Percentiles rank a stretch among this genome's conserved stretches.
phyloP scores from a whole-genome alignment of 2,888 invertebrate genomes.

The Trachelus stipa region DNA sequence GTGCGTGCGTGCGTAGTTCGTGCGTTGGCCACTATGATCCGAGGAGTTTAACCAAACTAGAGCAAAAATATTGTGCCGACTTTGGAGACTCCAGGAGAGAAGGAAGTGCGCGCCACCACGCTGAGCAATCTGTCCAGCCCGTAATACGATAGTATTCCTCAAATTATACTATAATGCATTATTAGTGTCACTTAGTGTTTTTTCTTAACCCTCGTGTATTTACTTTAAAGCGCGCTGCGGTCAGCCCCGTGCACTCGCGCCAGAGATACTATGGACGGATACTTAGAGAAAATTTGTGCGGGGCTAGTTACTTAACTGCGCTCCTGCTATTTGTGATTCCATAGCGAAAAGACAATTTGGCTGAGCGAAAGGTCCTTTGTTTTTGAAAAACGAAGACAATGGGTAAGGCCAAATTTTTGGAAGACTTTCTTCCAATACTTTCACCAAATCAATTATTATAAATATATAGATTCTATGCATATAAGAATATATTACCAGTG shows the following conservation, averaged over 20 bases:
- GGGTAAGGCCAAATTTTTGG: neutral
- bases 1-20: constrained; percentile 5
- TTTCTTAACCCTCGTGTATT: constrained; percentile 37
- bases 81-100: neutral
- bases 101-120: constrained; percentile 31
- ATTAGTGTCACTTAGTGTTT: constrained; percentile 60
- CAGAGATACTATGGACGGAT: neutral
- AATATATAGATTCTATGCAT: neutral
- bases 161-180: constrained; percentile 50
- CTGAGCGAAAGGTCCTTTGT: neutral
- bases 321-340: neutral
- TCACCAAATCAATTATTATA: neutral
- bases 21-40: neutral
- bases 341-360: neutral
- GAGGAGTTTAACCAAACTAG: neutral
- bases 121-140: constrained; percentile 64
- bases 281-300: neutral
- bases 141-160: constrained; percentile 64
- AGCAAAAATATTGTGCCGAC: neutral
- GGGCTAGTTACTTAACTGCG: neutral
- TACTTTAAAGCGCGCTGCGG: constrained; percentile 36
- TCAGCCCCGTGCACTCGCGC: constrained; percentile 1
- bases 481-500: neutral
- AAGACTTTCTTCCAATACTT: neutral
- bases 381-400: neutral